These are phyloP conservation scores for Clarias fuscus DNA, from an alignment of 2,797 vertebrate genomes.

Conservation along the genomic window DNA sequence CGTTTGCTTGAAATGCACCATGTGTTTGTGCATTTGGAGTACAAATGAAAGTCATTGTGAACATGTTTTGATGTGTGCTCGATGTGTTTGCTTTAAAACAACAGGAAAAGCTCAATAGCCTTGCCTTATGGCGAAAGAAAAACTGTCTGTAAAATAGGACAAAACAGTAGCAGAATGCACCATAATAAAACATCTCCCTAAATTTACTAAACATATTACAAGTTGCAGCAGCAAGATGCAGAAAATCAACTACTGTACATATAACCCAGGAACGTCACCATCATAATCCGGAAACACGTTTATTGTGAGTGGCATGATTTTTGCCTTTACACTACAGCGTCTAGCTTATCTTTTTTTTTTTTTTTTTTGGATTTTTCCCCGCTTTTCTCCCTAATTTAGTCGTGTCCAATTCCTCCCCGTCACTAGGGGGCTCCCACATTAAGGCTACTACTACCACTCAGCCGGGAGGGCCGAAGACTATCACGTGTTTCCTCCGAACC, in stretches of 20 bases:
- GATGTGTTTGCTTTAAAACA: background rate
- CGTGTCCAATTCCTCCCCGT: too few species aligned
- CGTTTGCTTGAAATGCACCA: slow-evolving; percentile 60
- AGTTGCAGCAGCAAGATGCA: background rate
- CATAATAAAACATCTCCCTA: background rate
- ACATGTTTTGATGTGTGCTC: background rate
- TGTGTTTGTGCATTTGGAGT: slow-evolving; percentile 49
- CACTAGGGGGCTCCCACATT: too few species aligned
- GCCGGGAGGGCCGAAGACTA: too few species aligned
- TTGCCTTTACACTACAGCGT: background rate
- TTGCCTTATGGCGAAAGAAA: background rate
- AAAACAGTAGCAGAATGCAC: background rate
- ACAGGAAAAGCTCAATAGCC: slow-evolving; percentile 8
- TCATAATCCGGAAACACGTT: background rate
- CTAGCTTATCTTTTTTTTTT: too few species aligned
- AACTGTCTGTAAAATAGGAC: background rate
- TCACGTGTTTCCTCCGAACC: too few species aligned
- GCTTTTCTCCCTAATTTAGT: too few species aligned
- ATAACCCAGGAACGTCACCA: background rate
- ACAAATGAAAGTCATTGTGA: slow-evolving; percentile 16
- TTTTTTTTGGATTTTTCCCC: too few species aligned
- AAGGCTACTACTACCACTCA: too few species aligned
- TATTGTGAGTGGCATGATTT: background rate
- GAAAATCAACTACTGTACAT: background rate
- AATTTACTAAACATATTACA: too few species aligned